These are phyloP conservation scores for Caranx melampygus DNA, from an alignment of 2,113 vertebrate genomes.

Conservation along the genomic window DNA sequence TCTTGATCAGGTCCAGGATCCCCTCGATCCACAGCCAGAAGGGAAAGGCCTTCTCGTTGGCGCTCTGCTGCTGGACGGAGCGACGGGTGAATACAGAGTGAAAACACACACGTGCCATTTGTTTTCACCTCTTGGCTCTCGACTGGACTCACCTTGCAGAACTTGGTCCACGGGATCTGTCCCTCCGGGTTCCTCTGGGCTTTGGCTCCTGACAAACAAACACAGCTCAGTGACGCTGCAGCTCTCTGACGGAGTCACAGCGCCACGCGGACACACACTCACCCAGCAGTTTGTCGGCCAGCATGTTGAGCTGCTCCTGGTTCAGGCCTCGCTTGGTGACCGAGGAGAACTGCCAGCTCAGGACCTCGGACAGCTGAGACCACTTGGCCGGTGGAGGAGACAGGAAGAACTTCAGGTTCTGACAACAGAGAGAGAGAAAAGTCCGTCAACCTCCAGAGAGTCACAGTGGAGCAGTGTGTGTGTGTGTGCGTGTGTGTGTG, in stretches of 20 bases:
- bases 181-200: conserved; percentile 86
- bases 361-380: conserved; percentile 90
- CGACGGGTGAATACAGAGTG: too few species aligned
- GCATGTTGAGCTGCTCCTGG: conserved; percentile 92
- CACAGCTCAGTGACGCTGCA: too few species aligned
- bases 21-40: conserved; percentile 98
- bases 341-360: conserved; percentile 96
- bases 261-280: too few species aligned
- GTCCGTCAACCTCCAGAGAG: too few species aligned
- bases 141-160: conserved; percentile 91
- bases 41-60: conserved; percentile 88
- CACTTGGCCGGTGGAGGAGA: conserved; percentile 87
- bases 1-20: conserved; percentile 96
- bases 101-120: too few species aligned
- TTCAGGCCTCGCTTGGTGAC: conserved; percentile 91
- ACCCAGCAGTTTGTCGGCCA: conserved; percentile 89
- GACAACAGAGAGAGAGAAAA: conserved; percentile 16
- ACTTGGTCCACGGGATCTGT: conserved; percentile 93
- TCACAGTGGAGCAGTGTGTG: neutral
- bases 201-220: conserved; percentile 82
- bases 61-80: conserved; percentile 80
- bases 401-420: conserved; percentile 94
- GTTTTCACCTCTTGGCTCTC: too few species aligned
- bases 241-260: too few species aligned
- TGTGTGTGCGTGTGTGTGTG: conserved; percentile 26